phyloP scores from a whole-genome alignment of 2,113 vertebrate species.

The Pseudopodoces humilis region DNA sequence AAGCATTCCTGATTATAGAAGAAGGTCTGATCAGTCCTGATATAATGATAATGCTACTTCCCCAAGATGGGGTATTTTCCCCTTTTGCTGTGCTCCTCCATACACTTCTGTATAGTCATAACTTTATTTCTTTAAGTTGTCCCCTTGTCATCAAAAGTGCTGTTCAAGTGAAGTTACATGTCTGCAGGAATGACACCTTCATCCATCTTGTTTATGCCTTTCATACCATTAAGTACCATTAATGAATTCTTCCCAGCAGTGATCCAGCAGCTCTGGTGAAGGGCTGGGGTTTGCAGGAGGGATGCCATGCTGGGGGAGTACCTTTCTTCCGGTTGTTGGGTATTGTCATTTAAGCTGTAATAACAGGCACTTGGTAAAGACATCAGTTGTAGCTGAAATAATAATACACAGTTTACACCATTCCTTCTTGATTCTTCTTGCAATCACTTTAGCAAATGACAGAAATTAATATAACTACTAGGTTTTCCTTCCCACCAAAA shows the following conservation, averaged over 20 bases:
- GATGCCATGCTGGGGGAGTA: neutral
- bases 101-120: neutral
- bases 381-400: neutral
- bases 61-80: neutral
- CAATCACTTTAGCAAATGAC: neutral
- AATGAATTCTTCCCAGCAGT: neutral
- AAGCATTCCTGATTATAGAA: neutral
- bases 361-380: neutral
- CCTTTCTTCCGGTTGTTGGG: neutral
- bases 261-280: neutral
- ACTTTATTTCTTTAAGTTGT: neutral
- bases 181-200: neutral
- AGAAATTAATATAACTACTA: neutral
- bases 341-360: neutral
- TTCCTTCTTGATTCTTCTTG: neutral
- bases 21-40: neutral
- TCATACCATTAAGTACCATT: neutral
- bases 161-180: neutral
- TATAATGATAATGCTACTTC: neutral
- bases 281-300: neutral
- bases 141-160: neutral
- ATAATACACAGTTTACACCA: neutral
- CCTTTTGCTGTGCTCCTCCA: neutral
- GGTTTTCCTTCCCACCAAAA: neutral
- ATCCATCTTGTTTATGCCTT: neutral